phyloP scores from a whole-genome alignment of 2,888 invertebrate species.

The Dioctria linearis region DNA sequence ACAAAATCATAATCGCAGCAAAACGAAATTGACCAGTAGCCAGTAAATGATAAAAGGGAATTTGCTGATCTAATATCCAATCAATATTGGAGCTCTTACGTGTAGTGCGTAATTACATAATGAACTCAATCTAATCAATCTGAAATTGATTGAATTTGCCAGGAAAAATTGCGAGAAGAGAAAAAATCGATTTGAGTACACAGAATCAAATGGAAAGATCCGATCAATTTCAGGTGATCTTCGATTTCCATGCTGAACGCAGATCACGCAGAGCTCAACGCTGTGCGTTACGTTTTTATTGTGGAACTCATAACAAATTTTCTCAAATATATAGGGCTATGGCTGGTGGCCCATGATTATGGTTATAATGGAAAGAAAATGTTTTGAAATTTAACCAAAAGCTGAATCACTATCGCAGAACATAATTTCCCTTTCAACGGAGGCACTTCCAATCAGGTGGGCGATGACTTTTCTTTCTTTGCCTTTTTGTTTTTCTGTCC shows the following conservation, averaged over 20 bases:
- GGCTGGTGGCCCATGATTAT: neutral
- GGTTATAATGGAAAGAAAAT: neutral
- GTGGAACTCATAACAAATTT: neutral
- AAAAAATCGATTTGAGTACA: neutral
- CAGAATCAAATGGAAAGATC: conserved; percentile 21
- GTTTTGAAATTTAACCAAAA: conserved; percentile 30
- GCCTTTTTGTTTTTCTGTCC: neutral
- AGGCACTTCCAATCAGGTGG: conserved; percentile 6
- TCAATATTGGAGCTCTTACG: conserved; percentile 22
- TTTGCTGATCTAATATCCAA: conserved; percentile 42
- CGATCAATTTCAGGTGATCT: neutral
- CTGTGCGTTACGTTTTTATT: neutral
- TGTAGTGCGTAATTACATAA: conserved; percentile 35
- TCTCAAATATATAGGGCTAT: neutral
- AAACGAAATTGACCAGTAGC: neutral
- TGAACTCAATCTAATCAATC: conserved; percentile 23
- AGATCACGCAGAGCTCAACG: neutral
- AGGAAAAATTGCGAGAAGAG: neutral
- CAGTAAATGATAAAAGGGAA: conserved; percentile 26
- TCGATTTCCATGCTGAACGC: neutral
- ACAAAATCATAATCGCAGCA: neutral
- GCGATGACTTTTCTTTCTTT: conserved; percentile 12
- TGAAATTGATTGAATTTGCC: conserved; percentile 43
- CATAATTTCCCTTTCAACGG: conserved; percentile 35
- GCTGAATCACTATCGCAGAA: neutral